Evolutionary conservation across 1,140 invertebrate genomes (phyloP).

Genomic region (Trichonephila clavipes): DNA sequence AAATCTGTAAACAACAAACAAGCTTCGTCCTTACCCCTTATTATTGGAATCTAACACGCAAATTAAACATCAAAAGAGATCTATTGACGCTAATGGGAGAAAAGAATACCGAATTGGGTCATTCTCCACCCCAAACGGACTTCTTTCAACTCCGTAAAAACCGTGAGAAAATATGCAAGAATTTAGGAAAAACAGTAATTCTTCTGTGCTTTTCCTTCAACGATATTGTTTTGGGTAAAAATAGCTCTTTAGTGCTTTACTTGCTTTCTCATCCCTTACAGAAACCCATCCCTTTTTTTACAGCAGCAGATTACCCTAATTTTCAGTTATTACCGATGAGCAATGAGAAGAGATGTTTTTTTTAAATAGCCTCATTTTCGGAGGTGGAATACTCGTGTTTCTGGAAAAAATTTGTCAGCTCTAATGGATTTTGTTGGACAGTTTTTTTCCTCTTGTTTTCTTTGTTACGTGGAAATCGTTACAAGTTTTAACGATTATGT

Average conservation of each 20-base stretch:
- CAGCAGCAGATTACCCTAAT: background rate
- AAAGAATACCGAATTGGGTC: background rate
- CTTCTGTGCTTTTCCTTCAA: background rate
- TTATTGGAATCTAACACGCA: background rate
- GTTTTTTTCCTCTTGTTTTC: background rate
- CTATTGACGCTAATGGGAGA: background rate
- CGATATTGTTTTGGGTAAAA: background rate
- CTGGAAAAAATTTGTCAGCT: background rate
- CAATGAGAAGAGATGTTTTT: background rate
- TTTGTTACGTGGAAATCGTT: background rate
- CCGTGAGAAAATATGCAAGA: background rate
- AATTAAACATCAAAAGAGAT: background rate
- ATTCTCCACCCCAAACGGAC: background rate
- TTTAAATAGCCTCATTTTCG: no score
- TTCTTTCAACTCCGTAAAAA: background rate
- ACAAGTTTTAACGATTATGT: background rate
- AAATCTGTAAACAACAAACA: background rate
- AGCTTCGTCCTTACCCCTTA: no score
- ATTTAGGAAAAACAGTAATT: background rate
- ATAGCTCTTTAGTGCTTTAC: background rate
- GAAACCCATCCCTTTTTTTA: background rate
- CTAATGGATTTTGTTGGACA: background rate
- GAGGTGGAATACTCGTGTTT: no score
- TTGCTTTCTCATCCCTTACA: background rate
- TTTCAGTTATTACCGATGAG: background rate